Conservation (phyloP, 1,140 invertebrate genomes). For the Hydropsyche tenuis region DNA sequence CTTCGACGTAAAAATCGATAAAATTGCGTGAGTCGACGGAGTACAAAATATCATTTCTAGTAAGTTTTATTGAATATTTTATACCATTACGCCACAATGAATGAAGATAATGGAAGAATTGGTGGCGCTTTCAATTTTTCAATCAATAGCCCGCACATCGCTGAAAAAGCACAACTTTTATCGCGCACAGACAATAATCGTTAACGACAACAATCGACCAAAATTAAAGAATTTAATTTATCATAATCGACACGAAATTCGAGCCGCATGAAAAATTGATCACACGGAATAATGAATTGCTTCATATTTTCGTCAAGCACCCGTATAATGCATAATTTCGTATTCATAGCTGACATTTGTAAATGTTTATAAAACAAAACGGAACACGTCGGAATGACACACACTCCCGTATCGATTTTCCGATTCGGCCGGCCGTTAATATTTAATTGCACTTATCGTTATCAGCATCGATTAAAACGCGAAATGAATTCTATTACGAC, state of each 20-base stretch:
- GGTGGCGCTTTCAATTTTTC: constrained; percentile 11
- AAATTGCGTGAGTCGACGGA: constrained; percentile 25
- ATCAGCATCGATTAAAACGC: constrained; percentile 4
- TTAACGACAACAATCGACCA: no score
- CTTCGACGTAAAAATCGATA: constrained; percentile 30
- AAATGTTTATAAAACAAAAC: no score
- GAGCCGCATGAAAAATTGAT: no score
- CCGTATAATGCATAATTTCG: no score
- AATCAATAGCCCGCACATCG: constrained; percentile 1
- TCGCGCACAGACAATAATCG: no score
- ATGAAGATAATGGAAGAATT: constrained; percentile 24
- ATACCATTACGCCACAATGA: constrained; percentile 31
- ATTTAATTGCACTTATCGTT: constrained; percentile 29
- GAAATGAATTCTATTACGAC: not conserved
- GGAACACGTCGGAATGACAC: no score
- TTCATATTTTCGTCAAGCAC: no score
- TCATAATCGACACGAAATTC: no score
- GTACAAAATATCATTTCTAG: constrained; percentile 21
- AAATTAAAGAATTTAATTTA: no score
- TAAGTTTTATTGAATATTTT: constrained; percentile 33
- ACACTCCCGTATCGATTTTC: not conserved
- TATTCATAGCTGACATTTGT: no score
- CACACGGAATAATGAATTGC: no score
- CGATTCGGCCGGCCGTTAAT: not conserved
- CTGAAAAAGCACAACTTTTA: no score